These are phyloP conservation scores for Rousettus leschenaultii DNA, from an alignment of 2,113 vertebrate species.

Conservation along the genomic window DNA sequence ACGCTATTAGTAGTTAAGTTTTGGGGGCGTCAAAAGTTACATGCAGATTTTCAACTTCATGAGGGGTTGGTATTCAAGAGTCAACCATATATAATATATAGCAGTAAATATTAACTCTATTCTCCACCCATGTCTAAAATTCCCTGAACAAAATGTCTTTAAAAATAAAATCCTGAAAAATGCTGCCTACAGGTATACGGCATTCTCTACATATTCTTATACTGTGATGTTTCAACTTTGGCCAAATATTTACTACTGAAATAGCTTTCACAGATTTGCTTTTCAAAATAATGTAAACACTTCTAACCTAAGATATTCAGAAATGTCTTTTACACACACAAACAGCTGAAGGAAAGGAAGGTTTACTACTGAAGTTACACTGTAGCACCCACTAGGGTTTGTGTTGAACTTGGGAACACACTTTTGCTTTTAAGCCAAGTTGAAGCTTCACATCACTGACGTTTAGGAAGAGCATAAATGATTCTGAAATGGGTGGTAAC, in stretches of 20 bases:
- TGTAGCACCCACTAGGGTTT: not conserved
- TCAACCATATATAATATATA: not conserved
- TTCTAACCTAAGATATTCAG: not conserved
- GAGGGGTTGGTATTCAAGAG: not conserved
- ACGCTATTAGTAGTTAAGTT: not conserved
- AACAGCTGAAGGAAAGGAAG: not conserved
- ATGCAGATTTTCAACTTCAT: not conserved
- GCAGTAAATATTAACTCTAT: not conserved
- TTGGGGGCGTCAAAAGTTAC: not conserved
- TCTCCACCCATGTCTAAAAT: not conserved
- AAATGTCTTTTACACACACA: not conserved
- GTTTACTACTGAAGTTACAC: not conserved
- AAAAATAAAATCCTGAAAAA: not conserved
- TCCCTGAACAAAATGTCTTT: not conserved
- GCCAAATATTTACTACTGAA: constrained; percentile 10
- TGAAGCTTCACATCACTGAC: not conserved
- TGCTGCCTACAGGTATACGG: not conserved
- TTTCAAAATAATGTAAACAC: constrained; percentile 1
- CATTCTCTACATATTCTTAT: not conserved
- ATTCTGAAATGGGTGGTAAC: not conserved
- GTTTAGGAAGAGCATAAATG: constrained; percentile 16
- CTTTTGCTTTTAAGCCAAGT: not conserved
- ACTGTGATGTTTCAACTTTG: not conserved
- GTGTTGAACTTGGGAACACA: not conserved
- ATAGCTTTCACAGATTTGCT: not conserved